A percentile compares a stretch with the other conserved stretches of the same genome.
These are phyloP conservation scores for Bradysia coprophila DNA, from an alignment of 1,140 invertebrate species.

Conservation along the genomic window DNA sequence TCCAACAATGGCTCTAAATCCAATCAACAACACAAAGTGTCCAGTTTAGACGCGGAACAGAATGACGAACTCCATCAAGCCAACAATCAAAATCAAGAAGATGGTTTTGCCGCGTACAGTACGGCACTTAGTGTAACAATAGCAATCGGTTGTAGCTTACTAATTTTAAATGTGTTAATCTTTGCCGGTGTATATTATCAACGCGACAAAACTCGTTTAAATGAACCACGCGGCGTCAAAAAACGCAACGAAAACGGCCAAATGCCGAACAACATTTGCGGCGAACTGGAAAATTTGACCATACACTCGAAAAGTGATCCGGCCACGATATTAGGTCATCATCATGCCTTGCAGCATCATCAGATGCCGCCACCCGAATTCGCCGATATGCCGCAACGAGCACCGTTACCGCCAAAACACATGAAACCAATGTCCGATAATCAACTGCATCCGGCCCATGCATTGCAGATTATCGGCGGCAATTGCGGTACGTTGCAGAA, in stretches of 20 bases:
- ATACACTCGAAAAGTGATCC: constrained; percentile 46
- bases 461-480: constrained; percentile 44
- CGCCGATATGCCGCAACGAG: constrained; percentile 48
- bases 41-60: constrained; percentile 13
- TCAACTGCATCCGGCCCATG: constrained; percentile 35
- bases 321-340: constrained; percentile 41
- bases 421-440: constrained; percentile 38
- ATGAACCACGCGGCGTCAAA: constrained; percentile 37
- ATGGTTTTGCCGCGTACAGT: constrained; percentile 71
- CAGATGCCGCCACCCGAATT: constrained; percentile 60
- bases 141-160: constrained; percentile 78
- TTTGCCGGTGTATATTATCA: constrained; percentile 91
- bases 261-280: constrained; percentile 68
- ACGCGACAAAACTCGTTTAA: constrained; percentile 60
- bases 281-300: constrained; percentile 48
- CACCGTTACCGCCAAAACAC: constrained; percentile 53
- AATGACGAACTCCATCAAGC: constrained; percentile 22
- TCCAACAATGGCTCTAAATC: constrained; percentile 13
- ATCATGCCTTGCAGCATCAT: constrained; percentile 49
- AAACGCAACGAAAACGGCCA: constrained; percentile 64
- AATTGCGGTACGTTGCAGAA: constrained; percentile 38
- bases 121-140: constrained; percentile 81
- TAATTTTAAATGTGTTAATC: constrained; percentile 80
- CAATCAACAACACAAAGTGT: constrained; percentile 9
- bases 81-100: constrained; percentile 41